Evolutionary conservation across 2,113 vertebrate species (phyloP).

Genomic region (Hemichromis elongatus): DNA sequence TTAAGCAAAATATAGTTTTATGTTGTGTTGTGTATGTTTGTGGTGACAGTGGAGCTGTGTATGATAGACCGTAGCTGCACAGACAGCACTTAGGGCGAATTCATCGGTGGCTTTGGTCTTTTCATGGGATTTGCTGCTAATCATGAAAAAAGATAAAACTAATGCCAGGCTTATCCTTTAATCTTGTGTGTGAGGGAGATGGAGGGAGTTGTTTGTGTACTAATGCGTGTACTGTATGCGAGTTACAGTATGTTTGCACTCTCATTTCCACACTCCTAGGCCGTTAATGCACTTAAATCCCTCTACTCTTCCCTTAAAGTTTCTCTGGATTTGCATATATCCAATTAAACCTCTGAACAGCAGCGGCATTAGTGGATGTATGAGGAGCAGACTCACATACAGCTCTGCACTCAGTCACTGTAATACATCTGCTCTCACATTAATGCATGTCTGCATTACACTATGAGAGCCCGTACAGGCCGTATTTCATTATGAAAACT

Average conservation of each 20-base stretch:
- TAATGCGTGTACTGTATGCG: neutral
- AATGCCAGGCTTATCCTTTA: constrained; percentile 23
- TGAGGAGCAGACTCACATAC: neutral
- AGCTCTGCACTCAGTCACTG: constrained; percentile 1
- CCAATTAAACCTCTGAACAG: constrained; percentile 57
- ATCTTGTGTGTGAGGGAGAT: neutral
- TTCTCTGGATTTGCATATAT: constrained; percentile 66
- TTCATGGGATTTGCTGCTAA: constrained; percentile 21
- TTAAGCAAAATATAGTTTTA: neutral
- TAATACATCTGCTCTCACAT: constrained; percentile 38
- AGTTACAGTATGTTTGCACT: neutral
- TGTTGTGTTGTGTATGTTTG: neutral
- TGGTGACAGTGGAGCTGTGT: neutral
- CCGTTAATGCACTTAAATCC: constrained; percentile 56
- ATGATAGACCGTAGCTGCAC: neutral
- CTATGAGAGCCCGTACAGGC: neutral
- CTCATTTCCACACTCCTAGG: neutral
- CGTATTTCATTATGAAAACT: neutral
- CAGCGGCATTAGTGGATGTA: constrained; percentile 37
- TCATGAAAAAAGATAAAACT: constrained; percentile 26
- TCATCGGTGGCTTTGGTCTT: neutral
- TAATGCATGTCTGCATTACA: neutral
- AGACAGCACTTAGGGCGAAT: neutral
- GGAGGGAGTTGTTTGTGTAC: neutral
- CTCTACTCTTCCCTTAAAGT: constrained; percentile 42